Percentiles rank a stretch among this genome's conserved stretches.
Conservation (phyloP, 2,113 vertebrate species). For the Pedionomus torquatus region DNA sequence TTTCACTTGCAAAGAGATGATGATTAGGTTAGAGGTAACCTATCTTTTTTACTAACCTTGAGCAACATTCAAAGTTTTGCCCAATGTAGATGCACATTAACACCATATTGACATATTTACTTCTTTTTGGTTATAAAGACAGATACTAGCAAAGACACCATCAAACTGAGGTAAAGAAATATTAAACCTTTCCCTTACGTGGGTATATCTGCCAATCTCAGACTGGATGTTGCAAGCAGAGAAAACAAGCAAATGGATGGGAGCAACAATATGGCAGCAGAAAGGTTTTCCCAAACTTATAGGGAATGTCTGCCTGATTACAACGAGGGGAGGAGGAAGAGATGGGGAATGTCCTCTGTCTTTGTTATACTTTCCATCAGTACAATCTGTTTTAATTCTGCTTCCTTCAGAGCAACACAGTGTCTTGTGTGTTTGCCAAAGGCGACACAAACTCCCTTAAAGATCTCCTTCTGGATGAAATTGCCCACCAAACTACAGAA, state of each 20-base stretch:
- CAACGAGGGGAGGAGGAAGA: not conserved
- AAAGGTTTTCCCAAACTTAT: not conserved
- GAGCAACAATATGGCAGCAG: not conserved
- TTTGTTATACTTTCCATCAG: not conserved
- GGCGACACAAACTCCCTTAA: not conserved
- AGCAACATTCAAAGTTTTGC: not conserved
- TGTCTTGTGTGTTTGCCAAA: not conserved
- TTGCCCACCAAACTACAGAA: not conserved
- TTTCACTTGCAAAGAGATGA: not conserved
- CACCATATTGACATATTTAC: not conserved
- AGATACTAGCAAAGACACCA: not conserved
- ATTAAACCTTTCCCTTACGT: not conserved
- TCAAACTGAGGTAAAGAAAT: not conserved
- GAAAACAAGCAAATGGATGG: not conserved
- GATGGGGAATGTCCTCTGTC: not conserved
- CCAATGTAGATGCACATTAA: not conserved
- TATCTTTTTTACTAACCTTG: not conserved
- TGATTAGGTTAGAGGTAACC: not conserved
- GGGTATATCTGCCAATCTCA: not conserved
- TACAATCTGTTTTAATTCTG: not conserved
- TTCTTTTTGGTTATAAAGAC: not conserved
- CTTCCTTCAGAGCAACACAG: not conserved
- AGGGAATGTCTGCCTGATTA: not conserved
- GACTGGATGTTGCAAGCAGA: not conserved
- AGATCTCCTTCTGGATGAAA: not conserved